These are phyloP conservation scores for Xestia c-nigrum DNA, from an alignment of 2,888 invertebrate genomes.

Conservation along the genomic window DNA sequence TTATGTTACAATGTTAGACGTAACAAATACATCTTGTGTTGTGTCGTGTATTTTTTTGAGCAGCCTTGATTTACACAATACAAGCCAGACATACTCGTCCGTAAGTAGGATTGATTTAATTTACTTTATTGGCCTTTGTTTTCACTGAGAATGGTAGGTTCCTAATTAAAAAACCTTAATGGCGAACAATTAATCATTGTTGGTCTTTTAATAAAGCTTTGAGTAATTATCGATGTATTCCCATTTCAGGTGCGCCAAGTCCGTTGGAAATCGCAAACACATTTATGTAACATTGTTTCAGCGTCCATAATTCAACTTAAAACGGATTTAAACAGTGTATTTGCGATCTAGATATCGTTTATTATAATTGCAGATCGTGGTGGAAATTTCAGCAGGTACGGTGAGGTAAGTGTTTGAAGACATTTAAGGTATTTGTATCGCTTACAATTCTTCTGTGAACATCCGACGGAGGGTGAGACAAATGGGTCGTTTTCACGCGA, in stretches of 20 bases:
- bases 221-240: constrained; percentile 35
- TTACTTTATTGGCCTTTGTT: constrained; percentile 14
- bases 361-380: constrained; percentile 84
- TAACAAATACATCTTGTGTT: background rate
- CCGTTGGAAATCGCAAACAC: constrained; percentile 45
- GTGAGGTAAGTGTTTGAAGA: constrained; percentile 85
- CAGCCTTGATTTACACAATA: background rate
- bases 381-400: constrained; percentile 77
- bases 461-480: constrained; percentile 85
- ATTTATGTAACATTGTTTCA: constrained; percentile 62
- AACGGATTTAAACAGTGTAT: constrained; percentile 74
- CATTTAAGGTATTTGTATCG: constrained; percentile 88
- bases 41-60: background rate
- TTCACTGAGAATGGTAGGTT: constrained; percentile 1
- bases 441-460: constrained; percentile 88
- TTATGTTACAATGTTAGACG: background rate
- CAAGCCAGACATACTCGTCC: background rate
- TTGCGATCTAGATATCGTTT: constrained; percentile 81
- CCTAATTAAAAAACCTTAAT: constrained; percentile 34
- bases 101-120: constrained; percentile 19
- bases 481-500: constrained; percentile 87
- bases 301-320: constrained; percentile 67
- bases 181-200: constrained; percentile 17
- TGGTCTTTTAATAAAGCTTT: constrained; percentile 34
- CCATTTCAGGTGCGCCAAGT: constrained; percentile 25